Evolutionary conservation across 92 coral and sea anemone species (phyloP).

Genomic region (Muricea muricata): DNA sequence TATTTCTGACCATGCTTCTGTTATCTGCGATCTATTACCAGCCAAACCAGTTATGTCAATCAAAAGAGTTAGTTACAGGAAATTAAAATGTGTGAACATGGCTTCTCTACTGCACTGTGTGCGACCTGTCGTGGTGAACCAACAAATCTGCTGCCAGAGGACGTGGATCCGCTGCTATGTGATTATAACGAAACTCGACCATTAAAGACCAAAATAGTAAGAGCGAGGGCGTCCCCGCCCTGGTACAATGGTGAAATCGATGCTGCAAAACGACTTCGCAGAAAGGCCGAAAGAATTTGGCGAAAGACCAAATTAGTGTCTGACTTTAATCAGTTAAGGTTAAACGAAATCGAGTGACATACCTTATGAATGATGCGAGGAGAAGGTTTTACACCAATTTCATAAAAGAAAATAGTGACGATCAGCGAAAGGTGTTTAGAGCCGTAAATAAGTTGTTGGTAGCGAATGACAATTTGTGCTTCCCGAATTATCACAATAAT

Average conservation of each 20-base stretch:
- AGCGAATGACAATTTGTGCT: conserved; percentile 38
- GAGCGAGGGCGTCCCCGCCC: conserved; percentile 42
- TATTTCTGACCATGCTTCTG: conserved; percentile 19
- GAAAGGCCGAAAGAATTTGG: conserved; percentile 59
- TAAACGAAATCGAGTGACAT: conserved; percentile 52
- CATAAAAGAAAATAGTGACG: conserved; percentile 51
- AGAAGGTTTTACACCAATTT: conserved; percentile 58
- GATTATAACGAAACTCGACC: conserved; percentile 39
- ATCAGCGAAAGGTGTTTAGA: conserved; percentile 48
- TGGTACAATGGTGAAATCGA: conserved; percentile 57
- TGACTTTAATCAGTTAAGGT: conserved; percentile 49
- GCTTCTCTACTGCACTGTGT: neutral
- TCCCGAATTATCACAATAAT: conserved; percentile 28
- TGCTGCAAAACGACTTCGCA: conserved; percentile 53
- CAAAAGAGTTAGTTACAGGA: neutral
- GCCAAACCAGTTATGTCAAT: neutral
- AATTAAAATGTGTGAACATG: neutral
- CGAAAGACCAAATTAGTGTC: conserved; percentile 33
- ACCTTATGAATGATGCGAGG: conserved; percentile 58
- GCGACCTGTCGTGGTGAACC: neutral
- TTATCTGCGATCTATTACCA: neutral
- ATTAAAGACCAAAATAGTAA: conserved; percentile 51
- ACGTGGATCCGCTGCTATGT: neutral
- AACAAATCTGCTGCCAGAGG: neutral
- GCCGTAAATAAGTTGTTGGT: conserved; percentile 47